Base-by-base conservation (phyloP, 1,140 invertebrate genomes). In the Drosophila sproati region DNA sequence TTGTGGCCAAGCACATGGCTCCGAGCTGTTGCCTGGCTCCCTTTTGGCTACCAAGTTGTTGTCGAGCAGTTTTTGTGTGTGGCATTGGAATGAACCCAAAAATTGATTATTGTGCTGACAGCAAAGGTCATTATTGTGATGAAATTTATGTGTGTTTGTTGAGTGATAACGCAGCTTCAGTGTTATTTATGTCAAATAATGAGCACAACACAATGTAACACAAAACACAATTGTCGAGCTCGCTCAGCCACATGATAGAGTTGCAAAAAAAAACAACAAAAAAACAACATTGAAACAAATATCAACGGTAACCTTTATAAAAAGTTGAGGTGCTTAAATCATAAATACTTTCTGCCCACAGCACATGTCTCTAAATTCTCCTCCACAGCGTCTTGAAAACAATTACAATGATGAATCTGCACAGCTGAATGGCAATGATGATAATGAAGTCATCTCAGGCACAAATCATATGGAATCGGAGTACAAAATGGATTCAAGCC, bases 41-140 rank as follows among this genome's bases (percentile, higher is more conserved):
- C 73, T 78, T 78, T 59, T 83, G 83, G 83, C 83, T 87, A 85
- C 80, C 80, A 75, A 70, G 78, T 76, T 77, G 37, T 20, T 20
- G 39, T 63, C 55, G 41, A 63, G 35, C 20, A 20, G 20, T 20
- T 20, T 20, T 39, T 54, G 50, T 67, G 60, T 73, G 64, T 68
- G 64, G 56, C 64, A 68, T 68, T 12, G 56, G 8, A 7, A 12
- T 29, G 37, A 29, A 35, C n/a, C 31, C 55, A 55, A 88, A 43
- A 43, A 87, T 88, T 88, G 73, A 87, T 87, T 73, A 35, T 32
- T 43, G 34, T 48, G 83, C 8, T 73, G 83, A 87, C 80, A 87
- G 73, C 62, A 72, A 74, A 67, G 80, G 57, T 83, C 83, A 72
- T 80, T 69, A 73, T 43, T 52, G 69, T 78, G 80, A 72, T 80